Evolutionary conservation across 2,113 vertebrate genomes (phyloP).

Genomic region (Forbesichthys papilliferus): DNA sequence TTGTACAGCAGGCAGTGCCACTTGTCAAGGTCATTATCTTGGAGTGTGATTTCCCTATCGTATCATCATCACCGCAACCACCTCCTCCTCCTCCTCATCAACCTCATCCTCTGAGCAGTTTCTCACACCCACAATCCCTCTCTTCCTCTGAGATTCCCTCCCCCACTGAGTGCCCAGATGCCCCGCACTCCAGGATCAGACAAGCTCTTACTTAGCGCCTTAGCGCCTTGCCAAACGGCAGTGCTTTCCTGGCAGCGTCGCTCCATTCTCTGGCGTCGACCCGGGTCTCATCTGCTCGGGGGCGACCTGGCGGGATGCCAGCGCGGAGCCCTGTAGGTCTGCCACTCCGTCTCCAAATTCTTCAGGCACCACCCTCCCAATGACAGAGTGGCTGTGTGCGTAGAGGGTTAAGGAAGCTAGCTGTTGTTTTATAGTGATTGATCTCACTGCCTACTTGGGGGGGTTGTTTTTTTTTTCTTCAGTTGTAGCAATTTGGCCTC

Average conservation of each 20-base stretch:
- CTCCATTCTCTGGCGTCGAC: constrained; percentile 13
- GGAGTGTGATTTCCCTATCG: constrained; percentile 14
- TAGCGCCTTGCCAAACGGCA: constrained; percentile 42
- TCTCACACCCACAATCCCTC: not conserved
- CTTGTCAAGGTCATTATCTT: constrained; percentile 5
- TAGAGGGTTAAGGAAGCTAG: not conserved
- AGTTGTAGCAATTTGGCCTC: not conserved
- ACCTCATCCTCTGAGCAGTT: not conserved
- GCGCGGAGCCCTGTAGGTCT: constrained; percentile 9
- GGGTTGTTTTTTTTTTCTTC: not conserved
- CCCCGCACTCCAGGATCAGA: constrained; percentile 52
- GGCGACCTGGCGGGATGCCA: constrained; percentile 1
- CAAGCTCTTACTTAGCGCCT: constrained; percentile 36
- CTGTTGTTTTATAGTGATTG: not conserved
- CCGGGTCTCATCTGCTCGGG: constrained; percentile 2
- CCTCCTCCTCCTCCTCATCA: constrained; percentile 43
- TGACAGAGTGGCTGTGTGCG: not conserved
- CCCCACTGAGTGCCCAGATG: constrained; percentile 68
- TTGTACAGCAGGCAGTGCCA: not conserved
- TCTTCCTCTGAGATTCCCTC: constrained; percentile 52
- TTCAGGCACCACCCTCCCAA: not conserved
- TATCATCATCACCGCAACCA: not conserved
- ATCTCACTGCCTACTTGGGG: not conserved
- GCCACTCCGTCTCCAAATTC: not conserved
- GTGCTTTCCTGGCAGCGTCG: constrained; percentile 35